Percentiles rank a stretch among this genome's conserved stretches.
These are phyloP conservation scores for Actinopyga echinites DNA, from an alignment of 53 echinoderm and acorn worm species.

Conservation along the genomic window DNA sequence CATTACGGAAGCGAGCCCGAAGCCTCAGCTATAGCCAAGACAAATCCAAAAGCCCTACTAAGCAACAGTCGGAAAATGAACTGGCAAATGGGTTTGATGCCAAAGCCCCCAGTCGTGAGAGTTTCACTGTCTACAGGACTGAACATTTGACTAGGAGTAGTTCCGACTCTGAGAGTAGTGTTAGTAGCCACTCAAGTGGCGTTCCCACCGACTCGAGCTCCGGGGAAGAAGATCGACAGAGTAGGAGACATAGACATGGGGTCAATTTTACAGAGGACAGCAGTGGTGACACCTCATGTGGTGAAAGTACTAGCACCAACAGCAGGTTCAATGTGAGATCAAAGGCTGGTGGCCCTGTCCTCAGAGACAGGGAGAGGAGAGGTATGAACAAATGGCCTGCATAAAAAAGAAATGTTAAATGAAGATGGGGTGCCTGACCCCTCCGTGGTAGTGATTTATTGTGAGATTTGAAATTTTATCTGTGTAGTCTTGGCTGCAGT, in stretches of 20 bases:
- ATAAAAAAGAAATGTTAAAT: slow-evolving; percentile 26
- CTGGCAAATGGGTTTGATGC: slow-evolving; percentile 28
- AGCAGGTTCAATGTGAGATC: slow-evolving; percentile 68
- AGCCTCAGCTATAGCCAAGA: slow-evolving; percentile 81
- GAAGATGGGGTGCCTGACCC: neutral
- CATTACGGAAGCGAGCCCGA: slow-evolving; percentile 74
- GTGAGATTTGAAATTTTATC: no score
- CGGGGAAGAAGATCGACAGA: slow-evolving; percentile 65
- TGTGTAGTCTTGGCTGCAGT: no score
- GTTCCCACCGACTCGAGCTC: slow-evolving; percentile 78
- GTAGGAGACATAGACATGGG: slow-evolving; percentile 58
- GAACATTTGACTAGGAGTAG: slow-evolving; percentile 78
- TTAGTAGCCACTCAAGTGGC: slow-evolving; percentile 71
- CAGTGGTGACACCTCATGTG: slow-evolving; percentile 92
- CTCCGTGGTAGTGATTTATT: no score
- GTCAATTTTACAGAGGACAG: slow-evolving; percentile 91
- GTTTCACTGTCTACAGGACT: slow-evolving; percentile 82
- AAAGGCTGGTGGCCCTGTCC: slow-evolving; percentile 70
- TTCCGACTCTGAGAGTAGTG: slow-evolving; percentile 82
- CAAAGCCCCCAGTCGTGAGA: slow-evolving; percentile 72
- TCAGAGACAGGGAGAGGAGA: slow-evolving; percentile 84
- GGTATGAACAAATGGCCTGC: slow-evolving; percentile 35
- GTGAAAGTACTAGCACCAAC: slow-evolving; percentile 91
- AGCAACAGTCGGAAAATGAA: slow-evolving; percentile 48
- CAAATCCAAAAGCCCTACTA: slow-evolving; percentile 66